These are phyloP conservation scores for Arctia plantaginis DNA, from an alignment of 2,888 invertebrate genomes.

Conservation along the genomic window DNA sequence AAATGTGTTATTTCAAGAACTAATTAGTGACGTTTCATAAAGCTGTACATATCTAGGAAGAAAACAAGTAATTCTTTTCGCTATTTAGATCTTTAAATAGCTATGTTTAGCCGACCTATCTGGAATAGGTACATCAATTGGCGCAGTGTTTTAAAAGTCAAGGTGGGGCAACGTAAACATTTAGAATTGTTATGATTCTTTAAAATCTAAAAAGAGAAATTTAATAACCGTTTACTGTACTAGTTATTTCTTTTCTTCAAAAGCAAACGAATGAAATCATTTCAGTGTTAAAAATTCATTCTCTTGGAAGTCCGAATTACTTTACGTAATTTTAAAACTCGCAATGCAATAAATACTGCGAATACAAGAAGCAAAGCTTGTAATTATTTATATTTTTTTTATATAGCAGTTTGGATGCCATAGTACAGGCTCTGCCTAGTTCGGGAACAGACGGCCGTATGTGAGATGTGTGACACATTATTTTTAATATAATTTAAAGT, in stretches of 20 bases:
- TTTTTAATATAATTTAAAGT: too few relatives aligned
- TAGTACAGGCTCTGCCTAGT: too few relatives aligned
- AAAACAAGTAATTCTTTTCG: neutral
- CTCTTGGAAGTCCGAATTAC: neutral
- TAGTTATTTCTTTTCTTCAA: neutral
- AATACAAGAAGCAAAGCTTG: too few relatives aligned
- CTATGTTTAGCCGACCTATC: constrained; percentile 20
- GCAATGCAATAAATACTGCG: neutral
- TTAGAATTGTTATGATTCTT: constrained; percentile 38
- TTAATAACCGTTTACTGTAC: constrained; percentile 11
- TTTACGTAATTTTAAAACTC: neutral
- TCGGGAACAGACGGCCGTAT: too few relatives aligned
- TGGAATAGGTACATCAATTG: constrained; percentile 29
- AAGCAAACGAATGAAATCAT: neutral
- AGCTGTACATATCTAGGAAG: neutral
- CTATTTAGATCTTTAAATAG: constrained; percentile 22
- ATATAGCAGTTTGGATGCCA: too few relatives aligned
- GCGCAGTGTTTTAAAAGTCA: constrained; percentile 33
- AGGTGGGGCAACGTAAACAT: constrained; percentile 20
- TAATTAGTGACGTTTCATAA: neutral
- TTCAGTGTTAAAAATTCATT: neutral
- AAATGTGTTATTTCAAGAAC: neutral
- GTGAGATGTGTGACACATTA: too few relatives aligned
- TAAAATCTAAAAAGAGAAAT: constrained; percentile 29
- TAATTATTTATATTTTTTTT: too few relatives aligned